phyloP scores from a whole-genome alignment of 35 echinoderm and acorn worm species.

The Lytechinus pictus region DNA sequence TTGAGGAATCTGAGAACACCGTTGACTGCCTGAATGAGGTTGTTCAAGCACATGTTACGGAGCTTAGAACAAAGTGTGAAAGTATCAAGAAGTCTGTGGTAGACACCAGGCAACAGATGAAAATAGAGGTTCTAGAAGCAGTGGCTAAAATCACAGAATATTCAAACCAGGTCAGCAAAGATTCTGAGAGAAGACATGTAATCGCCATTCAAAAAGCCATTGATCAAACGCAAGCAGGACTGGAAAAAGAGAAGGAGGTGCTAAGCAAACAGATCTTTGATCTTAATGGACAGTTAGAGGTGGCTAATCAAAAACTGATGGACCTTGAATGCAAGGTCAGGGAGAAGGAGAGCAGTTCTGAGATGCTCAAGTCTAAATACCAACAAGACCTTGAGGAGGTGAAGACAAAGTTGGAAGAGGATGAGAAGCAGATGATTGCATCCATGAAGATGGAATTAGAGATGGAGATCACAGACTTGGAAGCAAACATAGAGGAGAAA shows the following conservation, averaged over 20 bases:
- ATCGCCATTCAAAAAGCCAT: background rate
- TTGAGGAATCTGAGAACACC: conserved; percentile 55
- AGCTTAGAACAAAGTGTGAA: conserved; percentile 48
- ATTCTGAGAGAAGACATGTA: background rate
- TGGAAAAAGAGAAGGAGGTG: conserved; percentile 52
- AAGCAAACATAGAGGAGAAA: conserved; percentile 67
- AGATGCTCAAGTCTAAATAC: conserved; percentile 49
- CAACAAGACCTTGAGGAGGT: conserved; percentile 61
- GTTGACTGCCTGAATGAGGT: conserved; percentile 25
- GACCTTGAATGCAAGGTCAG: conserved; percentile 2
- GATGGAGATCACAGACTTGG: conserved; percentile 76
- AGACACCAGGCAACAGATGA: background rate
- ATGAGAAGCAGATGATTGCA: conserved; percentile 56
- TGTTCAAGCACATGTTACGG: conserved; percentile 7
- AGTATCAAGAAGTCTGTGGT: conserved; percentile 24
- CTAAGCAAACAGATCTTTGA: background rate
- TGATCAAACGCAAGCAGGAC: background rate
- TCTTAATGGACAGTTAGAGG: background rate
- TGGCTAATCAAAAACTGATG: conserved; percentile 34
- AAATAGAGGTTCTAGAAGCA: background rate
- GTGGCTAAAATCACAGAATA: conserved; percentile 11
- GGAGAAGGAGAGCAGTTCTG: conserved; percentile 52
- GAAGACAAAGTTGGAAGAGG: conserved; percentile 58
- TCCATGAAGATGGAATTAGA: conserved; percentile 72
- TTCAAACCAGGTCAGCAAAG: background rate